Conservation (phyloP, 2,113 vertebrate genomes). For the Mystacornis crossleyi region DNA sequence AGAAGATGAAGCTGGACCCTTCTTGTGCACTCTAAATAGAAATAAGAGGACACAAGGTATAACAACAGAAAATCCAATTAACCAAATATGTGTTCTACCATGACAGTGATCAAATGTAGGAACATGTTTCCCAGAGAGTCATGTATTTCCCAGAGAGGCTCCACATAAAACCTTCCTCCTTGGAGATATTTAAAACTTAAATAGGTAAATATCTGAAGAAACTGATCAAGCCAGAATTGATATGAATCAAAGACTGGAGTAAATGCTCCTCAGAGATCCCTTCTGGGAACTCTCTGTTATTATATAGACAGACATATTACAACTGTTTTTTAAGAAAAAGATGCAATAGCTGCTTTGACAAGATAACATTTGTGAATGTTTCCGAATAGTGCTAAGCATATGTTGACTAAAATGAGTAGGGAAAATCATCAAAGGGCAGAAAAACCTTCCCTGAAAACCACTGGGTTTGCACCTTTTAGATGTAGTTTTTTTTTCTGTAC, state of each 20-base stretch:
- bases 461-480: not conserved
- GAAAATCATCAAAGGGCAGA: not conserved
- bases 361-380: accelerated
- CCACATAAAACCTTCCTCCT: not conserved
- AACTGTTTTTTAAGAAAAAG: not conserved
- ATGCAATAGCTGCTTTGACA: not conserved
- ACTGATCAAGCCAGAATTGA: not conserved
- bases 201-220: not conserved
- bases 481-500: not conserved
- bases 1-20: not conserved
- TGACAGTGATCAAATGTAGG: not conserved
- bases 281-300: not conserved
- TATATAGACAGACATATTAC: not conserved
- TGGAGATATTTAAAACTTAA: not conserved
- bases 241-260: not conserved
- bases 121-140: not conserved
- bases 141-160: not conserved
- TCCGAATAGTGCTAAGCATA: not conserved
- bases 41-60: not conserved
- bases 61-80: not conserved
- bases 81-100: not conserved
- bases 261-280: not conserved
- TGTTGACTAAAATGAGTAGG: not conserved
- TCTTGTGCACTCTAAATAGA: not conserved
- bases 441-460: not conserved